phyloP scores from a whole-genome alignment of 1,140 invertebrate species.

The Pygmarrhopalites habei region DNA sequence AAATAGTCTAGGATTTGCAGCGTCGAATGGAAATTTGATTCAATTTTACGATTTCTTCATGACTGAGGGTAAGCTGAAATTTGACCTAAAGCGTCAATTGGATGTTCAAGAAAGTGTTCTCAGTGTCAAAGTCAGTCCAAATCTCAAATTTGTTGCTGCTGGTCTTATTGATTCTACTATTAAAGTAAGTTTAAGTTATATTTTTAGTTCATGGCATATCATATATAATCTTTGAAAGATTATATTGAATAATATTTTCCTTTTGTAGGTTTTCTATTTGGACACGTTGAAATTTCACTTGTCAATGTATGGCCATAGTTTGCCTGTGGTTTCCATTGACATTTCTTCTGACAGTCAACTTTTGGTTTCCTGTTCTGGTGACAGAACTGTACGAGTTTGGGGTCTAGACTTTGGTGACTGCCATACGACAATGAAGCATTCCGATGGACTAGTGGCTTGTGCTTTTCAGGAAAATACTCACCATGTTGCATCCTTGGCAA shows the following conservation, averaged over 20 bases:
- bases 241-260: not conserved
- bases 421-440: slow-evolving; percentile 63
- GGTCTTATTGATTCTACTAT: slow-evolving; percentile 87
- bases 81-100: slow-evolving; percentile 46
- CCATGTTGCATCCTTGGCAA: slow-evolving; percentile 34
- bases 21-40: slow-evolving; percentile 24
- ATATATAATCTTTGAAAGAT: not conserved
- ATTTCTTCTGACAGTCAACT: slow-evolving; percentile 85
- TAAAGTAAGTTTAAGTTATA: slow-evolving; percentile 60
- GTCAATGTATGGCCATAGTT: slow-evolving; percentile 91
- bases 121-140: slow-evolving; percentile 72
- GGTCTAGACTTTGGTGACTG: slow-evolving; percentile 98
- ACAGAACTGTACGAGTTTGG: slow-evolving; percentile 96
- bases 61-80: slow-evolving; percentile 36
- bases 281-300: slow-evolving; percentile 45
- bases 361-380: slow-evolving; percentile 87
- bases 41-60: slow-evolving; percentile 36
- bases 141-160: slow-evolving; percentile 81
- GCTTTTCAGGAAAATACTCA: slow-evolving; percentile 33
- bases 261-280: slow-evolving; percentile 67
- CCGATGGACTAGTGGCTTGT: slow-evolving; percentile 32
- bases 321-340: slow-evolving; percentile 88
- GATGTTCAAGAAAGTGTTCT: slow-evolving; percentile 80
- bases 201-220: not conserved
- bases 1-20: slow-evolving; percentile 32